Evolutionary conservation across 2,113 vertebrate genomes (phyloP), one percentile per base, ranked within the genome.

Genomic region (Antennarius striatus): DNA sequence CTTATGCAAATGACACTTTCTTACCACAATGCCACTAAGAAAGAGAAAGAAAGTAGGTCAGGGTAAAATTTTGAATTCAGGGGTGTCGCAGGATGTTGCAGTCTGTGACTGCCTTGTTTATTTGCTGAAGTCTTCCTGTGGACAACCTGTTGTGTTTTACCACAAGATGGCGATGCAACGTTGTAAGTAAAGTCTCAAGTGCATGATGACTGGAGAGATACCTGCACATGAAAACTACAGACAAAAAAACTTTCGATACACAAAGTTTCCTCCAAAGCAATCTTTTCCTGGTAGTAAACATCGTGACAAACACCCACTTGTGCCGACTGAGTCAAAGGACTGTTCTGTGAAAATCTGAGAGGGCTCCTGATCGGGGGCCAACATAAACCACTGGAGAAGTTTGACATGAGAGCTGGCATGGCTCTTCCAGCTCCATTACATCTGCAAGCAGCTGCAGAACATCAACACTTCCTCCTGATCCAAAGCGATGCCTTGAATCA

Each of bases 361-460:
- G 30, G 40, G 53, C 14, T 71, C 54, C 60, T 83, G 60, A 76
- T 71, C 51, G 2, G 55, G 61, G 49, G 62, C 75, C 76, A 74
- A 86, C 43, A 43, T 54, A 83, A 83, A 84, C 75, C 68, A 46
- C 54, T 52, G 58, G 71, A 9, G 64, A 45, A 40, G 73, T 63
- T 30, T 80, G 77, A 71, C 73, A 81, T 75, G 66, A 65, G 75
- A 72, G 60, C 72, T 73, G 77, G 63, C 63, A 51, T 36, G 2
- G 17, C 52, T 56, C 64, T 36, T 15, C 56, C 58, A 45, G 62
- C 62, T 80, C 56, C 59, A 55, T 74, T 74, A 49, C 48, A 80
- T 7, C 51, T 73, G 49, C 68, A 65, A 22, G 70, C 85, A 79
- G 73, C 82, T 86, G 73, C 79, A 65, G 74, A 75, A 64, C 77